Conservation (phyloP, 2,113 vertebrate species). For the Odocoileus virginianus region DNA sequence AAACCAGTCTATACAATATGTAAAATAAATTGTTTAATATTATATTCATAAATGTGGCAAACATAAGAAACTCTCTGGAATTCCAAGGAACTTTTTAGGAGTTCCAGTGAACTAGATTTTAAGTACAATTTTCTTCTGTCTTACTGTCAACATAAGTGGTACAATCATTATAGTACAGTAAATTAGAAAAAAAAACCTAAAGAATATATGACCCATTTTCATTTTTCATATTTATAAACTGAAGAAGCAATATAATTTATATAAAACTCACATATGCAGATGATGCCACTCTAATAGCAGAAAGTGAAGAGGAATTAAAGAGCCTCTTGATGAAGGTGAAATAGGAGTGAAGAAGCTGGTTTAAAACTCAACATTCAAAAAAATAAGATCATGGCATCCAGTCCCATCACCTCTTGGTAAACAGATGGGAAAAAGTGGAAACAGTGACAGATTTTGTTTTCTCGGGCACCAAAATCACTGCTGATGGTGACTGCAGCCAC, state of each 20-base stretch:
- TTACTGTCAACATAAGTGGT: neutral
- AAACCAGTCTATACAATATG: neutral
- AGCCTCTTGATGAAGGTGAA: neutral
- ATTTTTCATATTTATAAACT: neutral
- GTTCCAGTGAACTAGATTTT: neutral
- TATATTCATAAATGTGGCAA: neutral
- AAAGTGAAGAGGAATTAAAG: neutral
- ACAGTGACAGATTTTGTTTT: neutral
- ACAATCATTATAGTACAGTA: neutral
- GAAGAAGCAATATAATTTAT: neutral
- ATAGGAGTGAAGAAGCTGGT: neutral
- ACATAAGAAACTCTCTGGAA: neutral
- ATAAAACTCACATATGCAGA: neutral
- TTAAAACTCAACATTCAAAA: neutral
- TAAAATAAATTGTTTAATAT: neutral
- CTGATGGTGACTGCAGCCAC: neutral
- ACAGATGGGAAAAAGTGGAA: neutral
- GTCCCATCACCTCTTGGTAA: neutral
- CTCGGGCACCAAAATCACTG: neutral
- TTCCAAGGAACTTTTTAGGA: neutral
- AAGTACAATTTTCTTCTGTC: neutral
- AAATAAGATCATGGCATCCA: neutral
- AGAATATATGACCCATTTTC: neutral
- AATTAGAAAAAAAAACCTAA: neutral
- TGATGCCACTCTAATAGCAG: neutral